Conservation (phyloP, 2,797 vertebrate species). For the Gallinago nigripennis region DNA sequence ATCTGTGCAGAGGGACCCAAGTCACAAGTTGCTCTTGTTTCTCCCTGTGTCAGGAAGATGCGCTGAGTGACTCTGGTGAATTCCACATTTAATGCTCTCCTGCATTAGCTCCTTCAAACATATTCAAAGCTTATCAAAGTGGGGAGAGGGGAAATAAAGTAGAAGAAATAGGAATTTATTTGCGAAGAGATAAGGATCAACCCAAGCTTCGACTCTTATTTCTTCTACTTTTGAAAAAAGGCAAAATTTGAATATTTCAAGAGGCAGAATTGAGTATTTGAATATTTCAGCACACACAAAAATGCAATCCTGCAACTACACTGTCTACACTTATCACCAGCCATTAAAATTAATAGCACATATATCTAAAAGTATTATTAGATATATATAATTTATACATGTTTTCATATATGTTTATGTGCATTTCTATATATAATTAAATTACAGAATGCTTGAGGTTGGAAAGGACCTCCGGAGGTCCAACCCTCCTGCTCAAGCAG, state of each 20-base stretch:
- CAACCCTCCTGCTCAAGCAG: background rate
- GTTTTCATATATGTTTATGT: background rate
- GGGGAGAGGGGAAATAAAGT: background rate
- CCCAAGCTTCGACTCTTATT: background rate
- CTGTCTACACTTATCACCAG: background rate
- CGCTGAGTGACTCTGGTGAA: background rate
- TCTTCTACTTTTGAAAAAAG: slow-evolving; percentile 3
- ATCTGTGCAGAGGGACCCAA: background rate
- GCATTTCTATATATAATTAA: background rate
- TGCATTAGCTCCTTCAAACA: background rate
- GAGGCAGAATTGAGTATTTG: background rate
- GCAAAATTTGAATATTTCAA: background rate
- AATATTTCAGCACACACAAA: background rate
- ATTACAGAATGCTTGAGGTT: background rate
- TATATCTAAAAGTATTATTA: background rate
- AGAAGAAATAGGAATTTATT: background rate
- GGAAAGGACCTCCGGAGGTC: background rate
- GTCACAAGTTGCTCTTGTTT: background rate
- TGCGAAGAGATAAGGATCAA: background rate
- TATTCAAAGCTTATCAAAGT: background rate
- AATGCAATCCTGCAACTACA: background rate
- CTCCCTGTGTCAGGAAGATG: background rate
- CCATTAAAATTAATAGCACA: background rate
- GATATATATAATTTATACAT: background rate
- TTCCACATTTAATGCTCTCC: background rate